Conservation (phyloP, 2,113 vertebrate species). For the Bubo blakistoni region DNA sequence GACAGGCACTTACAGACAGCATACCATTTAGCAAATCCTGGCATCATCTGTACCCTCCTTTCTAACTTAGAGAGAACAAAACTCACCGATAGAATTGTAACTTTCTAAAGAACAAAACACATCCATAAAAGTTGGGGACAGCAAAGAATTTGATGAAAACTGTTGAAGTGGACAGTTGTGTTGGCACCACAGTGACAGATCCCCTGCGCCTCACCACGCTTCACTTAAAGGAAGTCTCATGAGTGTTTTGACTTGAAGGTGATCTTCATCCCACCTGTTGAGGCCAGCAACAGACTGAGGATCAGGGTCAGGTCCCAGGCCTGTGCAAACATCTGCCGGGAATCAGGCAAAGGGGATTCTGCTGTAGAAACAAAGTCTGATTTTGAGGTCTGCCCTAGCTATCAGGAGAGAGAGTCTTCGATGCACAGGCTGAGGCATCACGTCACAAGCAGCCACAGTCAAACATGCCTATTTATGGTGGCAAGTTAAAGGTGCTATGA, state of each 20-base stretch:
- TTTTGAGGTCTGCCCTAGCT: neutral
- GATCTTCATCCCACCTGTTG: neutral
- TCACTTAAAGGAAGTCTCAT: neutral
- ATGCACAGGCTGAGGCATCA: neutral
- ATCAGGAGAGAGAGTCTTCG: neutral
- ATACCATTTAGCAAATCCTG: neutral
- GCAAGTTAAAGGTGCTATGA: conserved; percentile 48
- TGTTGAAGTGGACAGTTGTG: neutral
- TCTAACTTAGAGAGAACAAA: neutral
- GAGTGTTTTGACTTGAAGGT: neutral
- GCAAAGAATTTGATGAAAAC: neutral
- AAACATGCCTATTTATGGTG: conserved; percentile 31
- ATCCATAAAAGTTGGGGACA: neutral
- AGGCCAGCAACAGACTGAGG: neutral
- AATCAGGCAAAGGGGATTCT: neutral
- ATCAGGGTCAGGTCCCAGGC: neutral
- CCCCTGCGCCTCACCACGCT: accelerated
- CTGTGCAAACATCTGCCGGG: neutral
- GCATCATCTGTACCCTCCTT: neutral
- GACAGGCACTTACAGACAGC: no score
- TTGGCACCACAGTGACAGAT: neutral
- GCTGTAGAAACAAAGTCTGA: neutral
- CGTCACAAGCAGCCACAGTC: neutral
- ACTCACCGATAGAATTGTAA: neutral
- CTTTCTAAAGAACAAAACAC: neutral